Evolutionary conservation across 2,797 vertebrate genomes (phyloP).

Genomic region (Rhinogobio ventralis): DNA sequence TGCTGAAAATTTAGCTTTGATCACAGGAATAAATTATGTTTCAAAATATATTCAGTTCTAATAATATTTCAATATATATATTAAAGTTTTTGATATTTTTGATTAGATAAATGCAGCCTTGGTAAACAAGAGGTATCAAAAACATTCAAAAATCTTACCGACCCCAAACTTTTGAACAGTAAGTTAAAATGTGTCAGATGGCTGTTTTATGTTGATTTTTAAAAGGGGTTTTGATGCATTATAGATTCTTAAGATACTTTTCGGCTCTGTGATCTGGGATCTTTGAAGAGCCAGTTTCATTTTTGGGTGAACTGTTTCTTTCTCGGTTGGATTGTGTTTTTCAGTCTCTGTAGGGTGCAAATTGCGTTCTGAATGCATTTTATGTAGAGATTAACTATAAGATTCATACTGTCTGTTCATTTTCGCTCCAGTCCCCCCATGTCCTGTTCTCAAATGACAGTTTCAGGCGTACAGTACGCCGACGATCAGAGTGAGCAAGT

Average conservation of each 20-base stretch:
- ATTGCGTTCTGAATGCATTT: not conserved
- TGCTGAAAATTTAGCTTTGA: not conserved
- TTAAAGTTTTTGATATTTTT: not conserved
- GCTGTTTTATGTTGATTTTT: not conserved
- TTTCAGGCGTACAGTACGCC: not conserved
- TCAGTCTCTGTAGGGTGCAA: not conserved
- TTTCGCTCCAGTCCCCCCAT: not conserved
- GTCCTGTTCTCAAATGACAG: constrained; percentile 17
- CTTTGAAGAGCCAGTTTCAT: not conserved
- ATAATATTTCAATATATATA: not conserved
- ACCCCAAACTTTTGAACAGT: not conserved
- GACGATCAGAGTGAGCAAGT: not conserved
- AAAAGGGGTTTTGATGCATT: not conserved
- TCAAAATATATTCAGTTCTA: not conserved
- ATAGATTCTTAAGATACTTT: not conserved
- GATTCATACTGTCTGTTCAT: not conserved
- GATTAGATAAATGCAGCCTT: not conserved
- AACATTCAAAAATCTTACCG: not conserved
- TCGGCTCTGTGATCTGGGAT: not conserved
- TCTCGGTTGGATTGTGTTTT: not conserved
- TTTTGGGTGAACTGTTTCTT: not conserved
- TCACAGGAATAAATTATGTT: not conserved
- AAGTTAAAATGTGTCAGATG: not conserved
- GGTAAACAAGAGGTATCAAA: not conserved
- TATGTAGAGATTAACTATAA: not conserved